Base-by-base conservation (phyloP, 2,113 vertebrate genomes). In the Nyctereutes procyonoides region DNA sequence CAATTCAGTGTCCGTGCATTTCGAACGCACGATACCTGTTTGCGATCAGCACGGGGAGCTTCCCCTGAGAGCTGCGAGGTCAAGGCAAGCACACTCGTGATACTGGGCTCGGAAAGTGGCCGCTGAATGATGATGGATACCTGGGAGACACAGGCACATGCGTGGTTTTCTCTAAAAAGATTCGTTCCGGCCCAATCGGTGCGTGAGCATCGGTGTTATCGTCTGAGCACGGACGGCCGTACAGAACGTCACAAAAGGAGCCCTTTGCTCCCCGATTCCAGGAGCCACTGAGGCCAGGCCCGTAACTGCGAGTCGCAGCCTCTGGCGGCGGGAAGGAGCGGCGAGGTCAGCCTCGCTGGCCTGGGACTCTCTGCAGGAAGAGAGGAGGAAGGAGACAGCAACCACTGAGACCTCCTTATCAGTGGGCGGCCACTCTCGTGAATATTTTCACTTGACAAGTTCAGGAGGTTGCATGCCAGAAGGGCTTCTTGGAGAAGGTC, bases 381-480 rank as follows among this genome's bases (percentile, higher is more conserved):
- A 90, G 55, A 83, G 79, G 67, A 90, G 26, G 38, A 88, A 74
- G 58, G 35, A 67, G 30, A 48, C 30, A 93, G 88, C 93, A 93
- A 86, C 56, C 56, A 67, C 35, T 53, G 60, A 90, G 55, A 51
- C 32, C 62, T 38, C 19, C 35, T 94, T 90, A 96, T 97, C 96
- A 63, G 58, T 22, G 53, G 56, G 5, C n/a, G 87, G 81, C 65
- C n/a, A 65, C 84, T 97, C 74, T 85, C 67, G 69, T 91, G 88
- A 77, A 69, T 71, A 94, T 88, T 97, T 97, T 96, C 84, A 86
- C 96, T 97, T 97, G 76, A 97, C 90, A 93, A 88, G 93, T 95
- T 88, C 87, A 92, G 88, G 90, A 97, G 87, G 87, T 86, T 96
- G 86, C 93, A 93, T 86, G 65, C 86, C 89, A 87, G 38, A 89